Evolutionary conservation across 2,797 vertebrate genomes (phyloP).

Genomic region (Phalanger gymnotis): DNA sequence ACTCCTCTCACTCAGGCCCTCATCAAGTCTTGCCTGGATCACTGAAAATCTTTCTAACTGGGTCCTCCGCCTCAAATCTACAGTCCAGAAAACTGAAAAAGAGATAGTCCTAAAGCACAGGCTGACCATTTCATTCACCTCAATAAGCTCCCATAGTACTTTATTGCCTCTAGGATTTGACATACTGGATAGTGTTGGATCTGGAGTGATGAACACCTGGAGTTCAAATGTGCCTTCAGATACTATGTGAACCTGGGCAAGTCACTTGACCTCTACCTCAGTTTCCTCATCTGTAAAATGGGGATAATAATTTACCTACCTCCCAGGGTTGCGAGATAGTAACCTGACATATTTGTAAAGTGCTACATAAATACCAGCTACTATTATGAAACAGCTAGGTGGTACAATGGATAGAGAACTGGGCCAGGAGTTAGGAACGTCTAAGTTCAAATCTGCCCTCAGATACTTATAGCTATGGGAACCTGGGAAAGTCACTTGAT

Average conservation of each 20-base stretch:
- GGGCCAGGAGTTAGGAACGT: no score
- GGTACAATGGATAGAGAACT: no score
- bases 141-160: conserved; percentile 32
- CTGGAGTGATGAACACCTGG: no score
- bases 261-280: no score
- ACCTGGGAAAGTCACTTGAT: not conserved
- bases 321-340: no score
- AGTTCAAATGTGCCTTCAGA: not conserved
- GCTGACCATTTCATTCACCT: conserved; percentile 26
- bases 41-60: not conserved
- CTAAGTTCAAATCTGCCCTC: not conserved
- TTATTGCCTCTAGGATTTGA: not conserved
- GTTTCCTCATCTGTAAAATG: no score
- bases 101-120: not conserved
- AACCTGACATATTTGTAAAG: no score
- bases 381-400: no score
- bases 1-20: not conserved
- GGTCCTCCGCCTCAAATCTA: not conserved
- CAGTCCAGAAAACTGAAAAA: conserved; percentile 24
- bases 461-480: not conserved
- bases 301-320: no score
- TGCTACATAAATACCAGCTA: no score
- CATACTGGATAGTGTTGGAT: not conserved
- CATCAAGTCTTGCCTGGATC: not conserved
- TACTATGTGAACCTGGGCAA: no score